Evolutionary conservation across 2,888 invertebrate species (phyloP).

Genomic region (Pseudococcus longispinus): DNA sequence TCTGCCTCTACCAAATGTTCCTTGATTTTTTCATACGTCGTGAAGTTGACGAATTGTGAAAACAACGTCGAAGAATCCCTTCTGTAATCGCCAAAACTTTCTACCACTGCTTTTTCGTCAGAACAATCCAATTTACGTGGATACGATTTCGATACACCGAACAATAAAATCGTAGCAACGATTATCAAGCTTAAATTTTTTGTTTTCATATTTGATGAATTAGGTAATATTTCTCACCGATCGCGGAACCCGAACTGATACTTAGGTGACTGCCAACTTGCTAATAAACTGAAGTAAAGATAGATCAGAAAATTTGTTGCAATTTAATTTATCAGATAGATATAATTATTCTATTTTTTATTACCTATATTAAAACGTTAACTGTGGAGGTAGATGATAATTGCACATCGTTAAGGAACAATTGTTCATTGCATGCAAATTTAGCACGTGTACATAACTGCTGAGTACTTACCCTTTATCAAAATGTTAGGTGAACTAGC

Average conservation of each 20-base stretch:
- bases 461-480: too few species aligned
- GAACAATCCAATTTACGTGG: neutral
- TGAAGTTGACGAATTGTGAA: neutral
- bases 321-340: neutral
- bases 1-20: neutral
- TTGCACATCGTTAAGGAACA: neutral
- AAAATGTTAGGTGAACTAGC: too few species aligned
- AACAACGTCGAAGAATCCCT: neutral
- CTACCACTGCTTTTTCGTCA: neutral
- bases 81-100: neutral
- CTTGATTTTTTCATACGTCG: neutral
- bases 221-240: neutral
- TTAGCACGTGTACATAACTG: neutral
- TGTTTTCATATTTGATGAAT: neutral
- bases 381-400: neutral
- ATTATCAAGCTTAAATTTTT: neutral
- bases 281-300: neutral
- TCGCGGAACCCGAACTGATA: neutral
- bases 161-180: neutral
- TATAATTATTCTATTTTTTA: constrained; percentile 7
- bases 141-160: neutral
- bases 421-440: neutral
- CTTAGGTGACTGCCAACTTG: neutral
- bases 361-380: neutral
- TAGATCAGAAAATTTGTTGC: neutral